Conservation (phyloP, 2,113 vertebrate genomes). For the Suricata suricatta region DNA sequence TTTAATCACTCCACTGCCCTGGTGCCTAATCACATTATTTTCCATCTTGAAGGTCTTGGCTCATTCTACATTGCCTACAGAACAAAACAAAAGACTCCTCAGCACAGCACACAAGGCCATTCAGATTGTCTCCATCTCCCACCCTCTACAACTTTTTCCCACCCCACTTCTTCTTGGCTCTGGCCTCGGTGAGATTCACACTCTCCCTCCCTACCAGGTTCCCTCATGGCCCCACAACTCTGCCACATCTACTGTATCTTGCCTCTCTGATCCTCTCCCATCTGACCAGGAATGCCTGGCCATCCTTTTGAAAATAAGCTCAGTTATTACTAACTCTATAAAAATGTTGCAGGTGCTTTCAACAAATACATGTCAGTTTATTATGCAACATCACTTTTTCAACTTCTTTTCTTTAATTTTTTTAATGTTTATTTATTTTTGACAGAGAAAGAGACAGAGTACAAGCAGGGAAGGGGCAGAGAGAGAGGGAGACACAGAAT, state of each 20-base stretch:
- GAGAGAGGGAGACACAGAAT: too few species aligned
- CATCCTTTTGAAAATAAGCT: constrained; percentile 7
- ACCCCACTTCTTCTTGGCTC: background rate
- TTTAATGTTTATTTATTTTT: too few species aligned
- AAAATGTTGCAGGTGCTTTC: background rate
- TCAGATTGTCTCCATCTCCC: background rate
- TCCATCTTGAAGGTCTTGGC: background rate
- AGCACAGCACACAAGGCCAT: accelerated
- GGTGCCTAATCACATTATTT: background rate
- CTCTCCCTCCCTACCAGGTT: background rate
- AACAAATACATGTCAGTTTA: background rate
- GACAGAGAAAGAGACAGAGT: too few species aligned
- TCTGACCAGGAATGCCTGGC: background rate
- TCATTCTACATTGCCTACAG: background rate
- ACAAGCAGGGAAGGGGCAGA: too few species aligned
- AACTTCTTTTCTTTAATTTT: background rate
- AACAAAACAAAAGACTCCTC: background rate
- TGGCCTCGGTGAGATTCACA: background rate
- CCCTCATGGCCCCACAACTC: background rate
- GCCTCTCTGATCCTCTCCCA: background rate
- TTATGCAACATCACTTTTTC: background rate
- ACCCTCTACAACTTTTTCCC: background rate
- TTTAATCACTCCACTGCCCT: too few species aligned
- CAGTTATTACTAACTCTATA: background rate
- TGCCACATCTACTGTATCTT: background rate